Evolutionary conservation across 2,888 invertebrate genomes (phyloP).

Genomic region (Sturmia bella): DNA sequence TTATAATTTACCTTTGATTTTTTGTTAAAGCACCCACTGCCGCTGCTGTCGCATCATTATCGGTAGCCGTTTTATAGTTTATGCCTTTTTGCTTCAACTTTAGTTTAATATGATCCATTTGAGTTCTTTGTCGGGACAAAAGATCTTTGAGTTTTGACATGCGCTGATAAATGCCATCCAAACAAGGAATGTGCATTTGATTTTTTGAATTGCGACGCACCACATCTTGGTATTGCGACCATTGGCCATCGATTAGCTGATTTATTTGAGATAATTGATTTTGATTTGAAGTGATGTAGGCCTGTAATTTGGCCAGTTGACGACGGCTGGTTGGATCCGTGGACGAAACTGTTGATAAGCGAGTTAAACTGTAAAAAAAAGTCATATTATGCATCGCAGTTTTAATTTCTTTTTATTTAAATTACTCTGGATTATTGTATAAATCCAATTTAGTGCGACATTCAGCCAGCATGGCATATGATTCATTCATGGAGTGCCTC

Average conservation of each 20-base stretch:
- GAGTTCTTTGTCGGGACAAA: constrained; percentile 84
- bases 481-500: constrained; percentile 82
- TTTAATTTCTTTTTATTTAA: neutral
- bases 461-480: constrained; percentile 81
- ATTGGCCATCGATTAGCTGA: constrained; percentile 88
- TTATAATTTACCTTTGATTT: constrained; percentile 57
- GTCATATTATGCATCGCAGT: neutral
- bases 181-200: constrained; percentile 83
- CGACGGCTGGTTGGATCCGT: constrained; percentile 81
- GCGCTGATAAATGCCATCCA: constrained; percentile 91
- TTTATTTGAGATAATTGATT: constrained; percentile 89
- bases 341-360: constrained; percentile 75
- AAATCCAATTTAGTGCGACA: constrained; percentile 79
- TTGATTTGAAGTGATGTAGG: constrained; percentile 87
- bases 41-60: constrained; percentile 45
- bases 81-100: constrained; percentile 78
- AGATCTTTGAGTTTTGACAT: constrained; percentile 88
- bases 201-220: constrained; percentile 81
- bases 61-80: constrained; percentile 69
- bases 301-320: constrained; percentile 87
- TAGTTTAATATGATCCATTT: constrained; percentile 80
- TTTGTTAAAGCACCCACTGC: constrained; percentile 54
- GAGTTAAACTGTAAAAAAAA: constrained; percentile 74
- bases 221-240: constrained; percentile 86
- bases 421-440: constrained; percentile 79